Conservation (phyloP, 2,113 vertebrate genomes). For the Paramisgurnus dabryanus region DNA sequence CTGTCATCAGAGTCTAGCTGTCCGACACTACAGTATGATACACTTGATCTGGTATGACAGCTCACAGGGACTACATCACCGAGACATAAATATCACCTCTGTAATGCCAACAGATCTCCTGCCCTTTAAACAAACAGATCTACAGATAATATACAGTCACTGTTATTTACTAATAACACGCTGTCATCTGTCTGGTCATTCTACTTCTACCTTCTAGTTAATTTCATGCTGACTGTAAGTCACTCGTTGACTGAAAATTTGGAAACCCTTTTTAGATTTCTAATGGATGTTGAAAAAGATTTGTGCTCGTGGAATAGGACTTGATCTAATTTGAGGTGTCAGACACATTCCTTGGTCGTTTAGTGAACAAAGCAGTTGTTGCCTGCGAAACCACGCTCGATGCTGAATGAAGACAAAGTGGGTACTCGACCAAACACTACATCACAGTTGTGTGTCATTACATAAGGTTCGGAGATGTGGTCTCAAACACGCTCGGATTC, state of each 20-base stretch:
- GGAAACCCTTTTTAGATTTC: neutral
- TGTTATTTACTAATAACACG: slow-evolving; percentile 45
- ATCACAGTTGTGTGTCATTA: slow-evolving; percentile 28
- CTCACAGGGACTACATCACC: slow-evolving; percentile 35
- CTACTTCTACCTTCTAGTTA: slow-evolving; percentile 11
- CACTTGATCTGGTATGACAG: slow-evolving; percentile 46
- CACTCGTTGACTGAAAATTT: neutral
- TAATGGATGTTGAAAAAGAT: neutral
- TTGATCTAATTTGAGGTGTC: slow-evolving; percentile 37
- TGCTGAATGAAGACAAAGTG: slow-evolving; percentile 34
- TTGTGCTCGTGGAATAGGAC: slow-evolving; percentile 23
- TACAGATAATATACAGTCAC: slow-evolving; percentile 7
- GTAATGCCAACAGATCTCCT: slow-evolving; percentile 12
- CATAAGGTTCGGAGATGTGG: slow-evolving; percentile 3
- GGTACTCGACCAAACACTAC: slow-evolving; percentile 18
- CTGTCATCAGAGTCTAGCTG: slow-evolving; percentile 39
- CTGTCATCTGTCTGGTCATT: slow-evolving; percentile 19
- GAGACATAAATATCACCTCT: slow-evolving; percentile 51
- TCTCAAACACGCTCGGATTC: neutral
- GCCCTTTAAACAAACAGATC: slow-evolving; percentile 36
- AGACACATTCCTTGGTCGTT: slow-evolving; percentile 35
- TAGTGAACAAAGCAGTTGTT: slow-evolving; percentile 40
- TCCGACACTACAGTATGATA: slow-evolving; percentile 48
- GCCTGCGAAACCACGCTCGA: slow-evolving; percentile 25
- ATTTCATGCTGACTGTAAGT: neutral